phyloP scores from a whole-genome alignment of 1,140 invertebrate genomes.

The Sinonovacula constricta region DNA sequence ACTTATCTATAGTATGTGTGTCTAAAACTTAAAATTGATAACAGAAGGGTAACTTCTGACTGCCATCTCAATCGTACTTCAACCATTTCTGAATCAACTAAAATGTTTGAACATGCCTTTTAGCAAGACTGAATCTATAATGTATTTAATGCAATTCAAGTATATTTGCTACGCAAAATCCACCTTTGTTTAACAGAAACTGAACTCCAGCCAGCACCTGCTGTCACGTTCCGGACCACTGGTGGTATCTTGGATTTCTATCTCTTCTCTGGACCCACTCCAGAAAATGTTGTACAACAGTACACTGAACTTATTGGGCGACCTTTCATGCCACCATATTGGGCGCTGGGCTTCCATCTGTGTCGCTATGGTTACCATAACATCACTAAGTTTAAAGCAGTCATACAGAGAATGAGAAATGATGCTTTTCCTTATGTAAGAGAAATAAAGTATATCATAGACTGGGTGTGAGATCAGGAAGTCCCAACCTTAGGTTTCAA shows the following conservation, averaged over 20 bases:
- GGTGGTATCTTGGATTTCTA: conserved; percentile 78
- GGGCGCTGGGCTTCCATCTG: conserved; percentile 92
- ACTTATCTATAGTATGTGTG: too few relatives aligned
- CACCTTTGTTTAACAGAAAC: conserved; percentile 82
- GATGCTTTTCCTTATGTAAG: conserved; percentile 89
- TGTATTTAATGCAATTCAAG: too few relatives aligned
- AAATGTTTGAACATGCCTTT: too few relatives aligned
- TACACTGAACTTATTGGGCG: conserved; percentile 85
- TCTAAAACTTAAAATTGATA: too few relatives aligned
- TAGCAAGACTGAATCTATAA: too few relatives aligned
- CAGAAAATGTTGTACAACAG: conserved; percentile 88
- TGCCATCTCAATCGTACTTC: too few relatives aligned
- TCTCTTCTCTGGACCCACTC: conserved; percentile 77
- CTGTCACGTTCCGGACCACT: conserved; percentile 68
- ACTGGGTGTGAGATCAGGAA: not conserved
- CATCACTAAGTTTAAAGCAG: conserved; percentile 61
- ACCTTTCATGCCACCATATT: conserved; percentile 92
- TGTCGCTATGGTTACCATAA: conserved; percentile 82
- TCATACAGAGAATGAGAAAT: conserved; percentile 83
- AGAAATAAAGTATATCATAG: conserved; percentile 44
- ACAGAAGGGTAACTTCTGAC: too few relatives aligned
- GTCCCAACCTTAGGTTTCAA: not conserved
- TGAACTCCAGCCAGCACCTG: conserved; percentile 81
- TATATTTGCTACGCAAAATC: too few relatives aligned
- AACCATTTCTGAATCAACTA: too few relatives aligned